These are phyloP conservation scores for Acropora yongei DNA, from an alignment of 64 coral and sea anemone genomes.

Conservation along the genomic window DNA sequence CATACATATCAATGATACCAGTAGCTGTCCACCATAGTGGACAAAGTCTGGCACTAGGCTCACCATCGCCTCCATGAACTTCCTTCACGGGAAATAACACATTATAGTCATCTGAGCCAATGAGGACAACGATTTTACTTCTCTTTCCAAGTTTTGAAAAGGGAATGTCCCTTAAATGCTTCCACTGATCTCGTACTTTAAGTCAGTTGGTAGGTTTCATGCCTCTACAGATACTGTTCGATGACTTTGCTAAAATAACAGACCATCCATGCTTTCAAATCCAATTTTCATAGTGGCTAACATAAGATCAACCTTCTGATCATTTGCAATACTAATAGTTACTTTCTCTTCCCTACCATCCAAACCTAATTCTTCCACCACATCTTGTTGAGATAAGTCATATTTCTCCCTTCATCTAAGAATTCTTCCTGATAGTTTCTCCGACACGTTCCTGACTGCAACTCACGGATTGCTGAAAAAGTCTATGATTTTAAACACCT, in stretches of 20 bases:
- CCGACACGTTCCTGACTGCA: too few species aligned
- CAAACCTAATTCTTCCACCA: constrained; percentile 37
- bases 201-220: constrained; percentile 61
- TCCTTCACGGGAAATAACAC: constrained; percentile 30
- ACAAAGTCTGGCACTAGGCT: constrained; percentile 35
- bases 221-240: constrained; percentile 47
- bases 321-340: constrained; percentile 62
- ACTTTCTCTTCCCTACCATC: constrained; percentile 21
- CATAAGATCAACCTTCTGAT: constrained; percentile 34
- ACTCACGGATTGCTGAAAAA: too few species aligned
- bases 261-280: constrained; percentile 29
- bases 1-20: neutral
- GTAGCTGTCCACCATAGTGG: constrained; percentile 47
- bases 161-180: constrained; percentile 40
- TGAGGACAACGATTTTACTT: constrained; percentile 17
- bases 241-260: constrained; percentile 33
- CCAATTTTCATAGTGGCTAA: constrained; percentile 9
- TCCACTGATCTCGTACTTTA: neutral
- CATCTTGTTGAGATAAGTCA: constrained; percentile 25
- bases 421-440: too few species aligned
- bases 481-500: too few species aligned
- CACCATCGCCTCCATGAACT: neutral
- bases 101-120: constrained; percentile 33
- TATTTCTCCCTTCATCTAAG: neutral
- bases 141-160: constrained; percentile 7